phyloP scores from a whole-genome alignment of 2,797 vertebrate species.

The Trichosurus vulpecula region DNA sequence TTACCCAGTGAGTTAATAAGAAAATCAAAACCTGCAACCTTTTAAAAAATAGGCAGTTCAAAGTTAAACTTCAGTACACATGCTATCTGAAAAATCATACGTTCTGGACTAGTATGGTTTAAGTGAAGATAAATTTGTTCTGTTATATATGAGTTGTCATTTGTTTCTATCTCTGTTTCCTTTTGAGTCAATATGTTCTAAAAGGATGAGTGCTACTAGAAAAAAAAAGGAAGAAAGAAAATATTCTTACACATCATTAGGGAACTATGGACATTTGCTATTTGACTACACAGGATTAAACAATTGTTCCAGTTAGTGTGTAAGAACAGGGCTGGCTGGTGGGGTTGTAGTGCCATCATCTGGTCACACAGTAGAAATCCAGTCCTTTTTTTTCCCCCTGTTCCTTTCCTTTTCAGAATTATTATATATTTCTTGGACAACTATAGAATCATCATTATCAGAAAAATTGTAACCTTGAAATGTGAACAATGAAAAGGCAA shows the following conservation, averaged over 20 bases:
- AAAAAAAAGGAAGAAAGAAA: not conserved
- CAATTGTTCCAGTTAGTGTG: not conserved
- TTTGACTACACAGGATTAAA: not conserved
- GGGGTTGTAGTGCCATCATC: constrained; percentile 79
- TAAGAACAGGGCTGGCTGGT: not conserved
- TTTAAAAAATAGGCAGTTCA: not conserved
- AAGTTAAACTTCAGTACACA: not conserved
- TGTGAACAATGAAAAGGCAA: not conserved
- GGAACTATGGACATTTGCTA: not conserved
- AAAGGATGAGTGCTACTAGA: not conserved
- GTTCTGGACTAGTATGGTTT: not conserved
- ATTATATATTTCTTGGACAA: not conserved
- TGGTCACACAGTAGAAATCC: constrained; percentile 59
- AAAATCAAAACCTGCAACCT: not conserved
- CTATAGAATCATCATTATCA: not conserved
- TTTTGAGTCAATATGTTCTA: not conserved
- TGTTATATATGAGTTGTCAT: not conserved
- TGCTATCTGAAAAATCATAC: not conserved
- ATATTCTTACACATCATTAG: not conserved
- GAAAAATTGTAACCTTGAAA: not conserved
- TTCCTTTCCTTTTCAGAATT: not conserved
- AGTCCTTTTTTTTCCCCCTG: constrained; percentile 1
- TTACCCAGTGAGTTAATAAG: not conserved
- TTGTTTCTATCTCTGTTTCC: not conserved
- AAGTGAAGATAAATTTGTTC: not conserved